Percentiles rank a stretch among this genome's conserved stretches.
phyloP scores from a whole-genome alignment of 2,113 vertebrate species.

The Chelonoidis abingdonii region DNA sequence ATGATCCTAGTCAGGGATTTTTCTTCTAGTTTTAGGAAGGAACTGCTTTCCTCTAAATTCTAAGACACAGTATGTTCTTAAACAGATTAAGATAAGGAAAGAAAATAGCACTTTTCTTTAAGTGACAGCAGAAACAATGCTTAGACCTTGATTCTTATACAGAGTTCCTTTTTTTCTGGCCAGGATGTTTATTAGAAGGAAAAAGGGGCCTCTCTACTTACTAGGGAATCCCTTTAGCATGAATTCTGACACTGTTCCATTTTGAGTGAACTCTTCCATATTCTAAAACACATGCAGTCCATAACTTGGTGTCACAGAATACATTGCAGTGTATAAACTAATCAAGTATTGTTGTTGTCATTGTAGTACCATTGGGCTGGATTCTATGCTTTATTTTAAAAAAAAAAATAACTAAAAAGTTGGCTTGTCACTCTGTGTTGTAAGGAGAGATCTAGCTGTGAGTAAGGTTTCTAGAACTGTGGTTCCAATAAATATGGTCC shows the following conservation, averaged over 20 bases:
- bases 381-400: neutral
- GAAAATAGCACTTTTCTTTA: neutral
- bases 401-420: neutral
- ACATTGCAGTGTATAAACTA: rapidly evolving
- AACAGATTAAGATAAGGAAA: constrained; percentile 52
- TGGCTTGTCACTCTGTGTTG: neutral
- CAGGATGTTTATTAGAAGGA: constrained; percentile 46
- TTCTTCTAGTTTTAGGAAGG: constrained; percentile 72
- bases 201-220: neutral
- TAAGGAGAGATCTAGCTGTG: rapidly evolving
- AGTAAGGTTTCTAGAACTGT: neutral
- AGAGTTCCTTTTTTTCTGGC: neutral
- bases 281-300: rapidly evolving
- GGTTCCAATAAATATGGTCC: neutral
- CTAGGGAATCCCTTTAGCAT: neutral
- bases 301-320: neutral
- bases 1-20: constrained; percentile 12
- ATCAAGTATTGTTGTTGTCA: neutral
- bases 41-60: constrained; percentile 16
- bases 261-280: neutral
- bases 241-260: rapidly evolving
- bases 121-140: constrained; percentile 42
- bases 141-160: neutral
- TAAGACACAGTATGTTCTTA: neutral
- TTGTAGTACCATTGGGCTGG: rapidly evolving